These are phyloP conservation scores for Spinus olivaceus DNA, from an alignment of 2,797 vertebrate genomes.

Conservation along the genomic window DNA sequence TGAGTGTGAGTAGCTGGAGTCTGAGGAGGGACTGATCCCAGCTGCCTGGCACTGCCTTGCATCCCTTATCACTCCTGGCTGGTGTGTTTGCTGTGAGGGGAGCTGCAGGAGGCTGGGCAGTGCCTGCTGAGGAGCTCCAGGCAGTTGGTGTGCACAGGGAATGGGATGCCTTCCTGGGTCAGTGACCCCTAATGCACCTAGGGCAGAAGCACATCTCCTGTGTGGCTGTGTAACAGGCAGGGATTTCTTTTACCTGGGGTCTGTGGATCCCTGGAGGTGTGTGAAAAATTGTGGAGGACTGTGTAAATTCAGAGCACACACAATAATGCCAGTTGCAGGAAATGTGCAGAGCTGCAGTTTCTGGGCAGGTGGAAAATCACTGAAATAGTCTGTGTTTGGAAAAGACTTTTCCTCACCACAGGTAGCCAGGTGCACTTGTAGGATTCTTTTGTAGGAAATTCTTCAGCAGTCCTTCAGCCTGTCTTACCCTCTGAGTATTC, in stretches of 20 bases:
- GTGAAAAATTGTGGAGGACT: neutral
- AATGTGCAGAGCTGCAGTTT: neutral
- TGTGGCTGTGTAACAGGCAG: neutral
- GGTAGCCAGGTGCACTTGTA: neutral
- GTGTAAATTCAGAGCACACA: neutral
- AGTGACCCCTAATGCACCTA: neutral
- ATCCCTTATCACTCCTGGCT: too few relatives aligned
- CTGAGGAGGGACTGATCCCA: neutral
- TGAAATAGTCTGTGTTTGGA: neutral
- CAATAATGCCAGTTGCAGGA: neutral
- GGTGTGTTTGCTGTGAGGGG: neutral
- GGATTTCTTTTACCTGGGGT: neutral
- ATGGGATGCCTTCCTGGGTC: neutral
- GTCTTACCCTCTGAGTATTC: neutral
- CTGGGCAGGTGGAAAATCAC: neutral
- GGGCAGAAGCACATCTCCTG: neutral
- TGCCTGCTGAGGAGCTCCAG: neutral
- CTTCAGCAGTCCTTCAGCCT: neutral
- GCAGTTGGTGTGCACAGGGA: neutral
- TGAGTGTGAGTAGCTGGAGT: neutral
- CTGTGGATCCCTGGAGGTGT: neutral
- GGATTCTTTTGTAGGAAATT: neutral
- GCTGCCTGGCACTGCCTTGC: neutral
- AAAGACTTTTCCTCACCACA: neutral
- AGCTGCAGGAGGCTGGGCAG: neutral